phyloP scores from a whole-genome alignment of 64 coral and sea anemone genomes.

The Platygyra sinensis region DNA sequence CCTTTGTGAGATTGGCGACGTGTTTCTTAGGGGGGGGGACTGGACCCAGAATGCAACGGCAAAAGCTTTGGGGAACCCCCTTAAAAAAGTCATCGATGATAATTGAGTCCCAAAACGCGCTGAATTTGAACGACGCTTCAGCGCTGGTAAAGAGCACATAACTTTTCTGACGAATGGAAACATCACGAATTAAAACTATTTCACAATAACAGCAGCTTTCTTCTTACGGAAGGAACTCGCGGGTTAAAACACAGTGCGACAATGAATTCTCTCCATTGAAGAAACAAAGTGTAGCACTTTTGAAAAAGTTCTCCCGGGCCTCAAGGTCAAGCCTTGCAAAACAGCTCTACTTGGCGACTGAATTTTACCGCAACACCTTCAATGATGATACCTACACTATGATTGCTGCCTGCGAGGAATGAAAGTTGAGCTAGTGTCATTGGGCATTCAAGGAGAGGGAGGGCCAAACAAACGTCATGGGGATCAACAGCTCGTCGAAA shows the following conservation, averaged over 20 bases:
- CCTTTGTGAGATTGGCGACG: constrained; percentile 75
- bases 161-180: constrained; percentile 40
- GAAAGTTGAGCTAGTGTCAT: neutral
- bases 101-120: constrained; percentile 22
- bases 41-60: constrained; percentile 57
- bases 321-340: constrained; percentile 2
- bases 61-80: neutral
- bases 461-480: too few relatives aligned
- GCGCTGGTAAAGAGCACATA: constrained; percentile 41
- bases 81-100: neutral
- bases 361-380: neutral
- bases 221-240: constrained; percentile 70
- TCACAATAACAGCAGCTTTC: constrained; percentile 65
- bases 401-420: neutral
- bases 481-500: neutral
- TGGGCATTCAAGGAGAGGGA: neutral
- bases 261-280: constrained; percentile 10
- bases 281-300: constrained; percentile 70
- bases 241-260: neutral
- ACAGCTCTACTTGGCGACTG: constrained; percentile 11
- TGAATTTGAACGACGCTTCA: constrained; percentile 31
- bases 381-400: neutral
- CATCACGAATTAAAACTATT: constrained; percentile 68
- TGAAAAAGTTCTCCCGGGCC: constrained; percentile 49
- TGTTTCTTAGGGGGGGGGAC: constrained; percentile 51